Evolutionary conservation across 2,888 invertebrate species (phyloP), one percentile per base, ranked within the genome.

Genomic region (Notocelia uddmanniana): DNA sequence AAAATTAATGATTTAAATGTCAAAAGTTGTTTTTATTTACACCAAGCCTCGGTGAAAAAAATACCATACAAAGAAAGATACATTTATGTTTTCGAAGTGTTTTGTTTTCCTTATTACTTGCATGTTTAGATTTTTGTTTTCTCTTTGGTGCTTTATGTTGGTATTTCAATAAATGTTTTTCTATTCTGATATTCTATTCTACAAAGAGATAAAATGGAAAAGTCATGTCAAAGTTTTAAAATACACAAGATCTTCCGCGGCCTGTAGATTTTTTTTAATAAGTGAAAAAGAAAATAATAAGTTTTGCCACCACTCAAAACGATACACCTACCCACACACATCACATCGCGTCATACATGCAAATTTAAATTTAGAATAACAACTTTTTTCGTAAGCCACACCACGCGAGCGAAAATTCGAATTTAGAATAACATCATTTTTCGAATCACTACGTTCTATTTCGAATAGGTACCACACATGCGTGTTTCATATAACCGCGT

Each of bases 351-450:
- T n/a, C n/a, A n/a, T n/a, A 73, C 60, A 74, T 68, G 71, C 68
- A 69, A 48, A 37, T 64, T 59, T 69, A 66, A 58, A 58, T 68
- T 70, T 50, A 73, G 74, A 76, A 74, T 71, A 19, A 57, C 50
- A 37, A 60, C 71, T 41, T 64, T 57, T 41, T 68, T 57, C 31
- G 50, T 31, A 57, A 69, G 34, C 58, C 57, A 58, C 26, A 59
- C 18, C 18, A 66, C 73, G 74, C 76, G 76, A 74, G 76, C 75
- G 69, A 68, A 73, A 66, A 69, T 76, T 74, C 71, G 75, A 74
- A 74, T 73, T 70, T 74, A 77, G 74, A 76, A 74, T 72, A 23
- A 52, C 45, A 34, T 54, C 70, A 41, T 68, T 57, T 31, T 68
- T 57, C 31, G 41, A 41, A 57, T n/a, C n/a, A n/a, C n/a, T n/a